phyloP scores from a whole-genome alignment of 2,797 vertebrate species.

The Acrossocheilus wenchowensis region DNA sequence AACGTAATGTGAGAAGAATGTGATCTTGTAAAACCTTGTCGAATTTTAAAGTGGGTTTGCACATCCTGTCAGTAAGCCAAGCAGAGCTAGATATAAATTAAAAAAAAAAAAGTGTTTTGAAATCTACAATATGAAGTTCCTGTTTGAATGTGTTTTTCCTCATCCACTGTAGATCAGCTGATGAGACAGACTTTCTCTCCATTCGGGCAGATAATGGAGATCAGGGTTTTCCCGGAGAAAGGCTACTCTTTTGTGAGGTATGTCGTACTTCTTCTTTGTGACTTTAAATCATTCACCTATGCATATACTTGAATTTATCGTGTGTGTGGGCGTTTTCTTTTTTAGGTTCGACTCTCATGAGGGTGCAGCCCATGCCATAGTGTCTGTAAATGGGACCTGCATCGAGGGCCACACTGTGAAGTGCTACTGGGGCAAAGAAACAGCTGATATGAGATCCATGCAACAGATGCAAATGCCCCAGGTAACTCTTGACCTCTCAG shows the following conservation, averaged over 20 bases:
- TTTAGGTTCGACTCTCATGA: constrained; percentile 93
- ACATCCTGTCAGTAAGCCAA: background rate
- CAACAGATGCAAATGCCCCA: constrained; percentile 87
- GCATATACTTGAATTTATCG: background rate
- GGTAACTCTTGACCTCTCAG: constrained; percentile 63
- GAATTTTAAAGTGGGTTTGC: background rate
- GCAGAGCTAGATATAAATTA: background rate
- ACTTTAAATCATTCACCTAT: background rate
- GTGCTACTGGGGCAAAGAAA: constrained; percentile 99
- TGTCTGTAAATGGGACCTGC: constrained; percentile 93
- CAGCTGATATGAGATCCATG: constrained; percentile 89
- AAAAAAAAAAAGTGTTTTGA: background rate
- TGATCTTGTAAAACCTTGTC: background rate
- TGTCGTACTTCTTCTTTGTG: background rate
- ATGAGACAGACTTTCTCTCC: constrained; percentile 98
- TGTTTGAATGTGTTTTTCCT: constrained; percentile 51
- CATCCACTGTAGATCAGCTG: constrained; percentile 86
- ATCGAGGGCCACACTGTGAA: constrained; percentile 96
- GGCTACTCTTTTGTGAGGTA: constrained; percentile 98
- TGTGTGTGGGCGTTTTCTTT: background rate
- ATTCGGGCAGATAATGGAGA: constrained; percentile 98
- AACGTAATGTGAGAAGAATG: background rate
- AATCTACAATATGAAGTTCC: background rate
- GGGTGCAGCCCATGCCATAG: constrained; percentile 95
- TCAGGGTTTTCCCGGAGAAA: constrained; percentile 97